Base-by-base conservation (phyloP, 23 tunicate species). In the Ciona savignyi region DNA sequence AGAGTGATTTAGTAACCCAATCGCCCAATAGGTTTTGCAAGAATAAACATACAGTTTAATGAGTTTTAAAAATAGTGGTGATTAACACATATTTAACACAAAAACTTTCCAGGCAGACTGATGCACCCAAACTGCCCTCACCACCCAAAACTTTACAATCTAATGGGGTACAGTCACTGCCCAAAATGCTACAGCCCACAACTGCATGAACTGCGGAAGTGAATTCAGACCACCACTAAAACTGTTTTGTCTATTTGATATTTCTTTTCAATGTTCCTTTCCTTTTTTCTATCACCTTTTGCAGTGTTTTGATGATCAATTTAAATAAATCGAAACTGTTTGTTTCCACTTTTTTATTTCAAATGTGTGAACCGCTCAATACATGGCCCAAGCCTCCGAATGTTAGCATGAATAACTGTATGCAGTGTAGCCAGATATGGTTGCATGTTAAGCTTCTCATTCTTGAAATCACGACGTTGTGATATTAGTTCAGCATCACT, bases 341-440 rank as follows among this genome's bases (percentile, higher is more conserved):
- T 49, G n/a, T n/a, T n/a, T n/a, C n/a, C n/a, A 22, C n/a, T 23
- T 56, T 56, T 23, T n/a, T 23, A 30, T 73, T 51, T 27, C 2
- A 31, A n/a, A 48, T 30, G 24, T 29, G 51, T 71, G 51, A 79
- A 87, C 30, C 81, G 66, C 2, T 88, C 73, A 77, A 73, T 82
- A 23, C 82, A 51, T 71, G 82, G 80, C 0, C 88, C 88, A 4
- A 88, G 70, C 0, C 67, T 77, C n/a, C 64, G 48, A 48, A 88
- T 82, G 29, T 88, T 82, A 0, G 80, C 84, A 63, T 88, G 96
- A 65, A 88, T 33, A 19, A 88, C 65, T 6, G 83, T 78, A 22
- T 82, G 88, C 0, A 88, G 64, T 0, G 79, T 73, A 23, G 72
- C 66, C 72, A 88, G 72, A 60, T 82, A 88, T 4, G 88, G 88